A percentile compares a stretch with the other conserved stretches of the same genome.
phyloP scores from a whole-genome alignment of 2,797 vertebrate genomes.

The Sciurus carolinensis region DNA sequence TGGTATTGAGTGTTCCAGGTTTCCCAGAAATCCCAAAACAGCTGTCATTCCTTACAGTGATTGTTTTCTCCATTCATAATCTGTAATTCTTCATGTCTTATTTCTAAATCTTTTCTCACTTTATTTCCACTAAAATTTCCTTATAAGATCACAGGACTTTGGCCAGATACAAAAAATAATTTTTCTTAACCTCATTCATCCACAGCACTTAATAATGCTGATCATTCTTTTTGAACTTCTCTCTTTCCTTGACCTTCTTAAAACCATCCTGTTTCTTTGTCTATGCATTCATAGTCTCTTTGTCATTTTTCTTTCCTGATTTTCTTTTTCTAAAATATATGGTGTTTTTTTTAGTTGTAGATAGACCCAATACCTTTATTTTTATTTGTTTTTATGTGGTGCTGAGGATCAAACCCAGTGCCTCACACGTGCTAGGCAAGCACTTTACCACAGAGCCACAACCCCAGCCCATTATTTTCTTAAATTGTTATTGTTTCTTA shows the following conservation, averaged over 20 bases:
- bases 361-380: no score
- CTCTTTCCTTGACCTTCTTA: neutral
- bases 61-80: neutral
- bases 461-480: neutral
- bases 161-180: neutral
- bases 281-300: neutral
- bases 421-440: no score
- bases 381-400: no score
- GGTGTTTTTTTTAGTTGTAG: no score
- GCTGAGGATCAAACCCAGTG: no score
- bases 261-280: neutral
- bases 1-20: neutral
- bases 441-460: no score
- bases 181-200: neutral
- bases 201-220: neutral
- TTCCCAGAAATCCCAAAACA: neutral
- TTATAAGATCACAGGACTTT: neutral
- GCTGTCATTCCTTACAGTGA: neutral
- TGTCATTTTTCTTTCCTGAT: slow-evolving; percentile 17
- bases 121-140: neutral
- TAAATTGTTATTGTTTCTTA: neutral
- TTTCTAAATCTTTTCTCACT: slow-evolving; percentile 28
- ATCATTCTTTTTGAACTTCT: slow-evolving; percentile 45
- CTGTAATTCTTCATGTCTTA: neutral
- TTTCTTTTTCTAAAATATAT: neutral